Conservation (phyloP, 2,888 invertebrate species). For the Stramonita haemastoma region DNA sequence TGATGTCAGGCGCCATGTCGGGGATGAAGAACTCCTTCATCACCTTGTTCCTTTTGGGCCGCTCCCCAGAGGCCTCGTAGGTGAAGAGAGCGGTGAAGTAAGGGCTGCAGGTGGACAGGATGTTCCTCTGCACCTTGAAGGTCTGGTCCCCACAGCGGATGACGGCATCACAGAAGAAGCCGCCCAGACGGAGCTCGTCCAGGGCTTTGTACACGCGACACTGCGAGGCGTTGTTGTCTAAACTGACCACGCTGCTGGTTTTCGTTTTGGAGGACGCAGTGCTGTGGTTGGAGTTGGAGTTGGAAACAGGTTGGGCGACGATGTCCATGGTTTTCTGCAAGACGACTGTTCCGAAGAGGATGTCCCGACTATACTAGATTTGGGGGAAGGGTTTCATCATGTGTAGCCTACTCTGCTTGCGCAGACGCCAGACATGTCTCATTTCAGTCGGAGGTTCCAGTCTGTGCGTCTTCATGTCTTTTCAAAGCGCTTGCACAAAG, state of each 20-base stretch:
- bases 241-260: not conserved
- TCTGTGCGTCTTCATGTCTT: not conserved
- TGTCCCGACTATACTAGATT: too few relatives aligned
- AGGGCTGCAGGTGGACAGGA: conserved; percentile 85
- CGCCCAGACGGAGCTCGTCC: conserved; percentile 36
- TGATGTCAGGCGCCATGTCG: conserved; percentile 57
- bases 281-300: not conserved
- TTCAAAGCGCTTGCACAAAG: not conserved
- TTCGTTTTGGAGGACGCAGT: not conserved
- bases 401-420: not conserved
- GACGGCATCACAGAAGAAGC: conserved; percentile 39
- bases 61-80: conserved; percentile 69
- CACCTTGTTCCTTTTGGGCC: conserved; percentile 81
- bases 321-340: not conserved
- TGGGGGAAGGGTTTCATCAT: too few relatives aligned
- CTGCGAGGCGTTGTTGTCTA: not conserved
- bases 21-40: conserved; percentile 58
- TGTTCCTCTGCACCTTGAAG: conserved; percentile 80
- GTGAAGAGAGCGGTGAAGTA: conserved; percentile 93
- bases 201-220: conserved; percentile 32
- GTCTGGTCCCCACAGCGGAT: conserved; percentile 35
- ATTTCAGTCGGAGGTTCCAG: not conserved
- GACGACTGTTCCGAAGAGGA: too few relatives aligned
- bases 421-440: not conserved
- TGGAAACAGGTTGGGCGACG: not conserved